Conservation (phyloP, 2,797 vertebrate species). For the Muscicapa striata region DNA sequence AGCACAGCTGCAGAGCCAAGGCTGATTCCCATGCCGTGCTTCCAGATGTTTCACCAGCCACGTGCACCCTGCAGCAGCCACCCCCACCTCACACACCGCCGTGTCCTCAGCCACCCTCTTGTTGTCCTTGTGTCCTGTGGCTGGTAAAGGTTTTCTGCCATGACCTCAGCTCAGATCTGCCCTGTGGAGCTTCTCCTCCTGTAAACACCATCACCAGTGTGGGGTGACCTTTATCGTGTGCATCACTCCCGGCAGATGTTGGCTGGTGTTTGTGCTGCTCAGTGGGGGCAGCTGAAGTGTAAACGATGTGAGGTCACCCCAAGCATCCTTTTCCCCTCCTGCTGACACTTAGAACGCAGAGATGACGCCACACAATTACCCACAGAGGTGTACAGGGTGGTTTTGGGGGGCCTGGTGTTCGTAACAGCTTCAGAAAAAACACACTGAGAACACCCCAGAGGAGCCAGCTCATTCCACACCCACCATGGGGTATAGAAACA, state of each 20-base stretch:
- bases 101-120: neutral
- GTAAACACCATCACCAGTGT: neutral
- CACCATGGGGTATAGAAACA: neutral
- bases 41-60: neutral
- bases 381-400: neutral
- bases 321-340: neutral
- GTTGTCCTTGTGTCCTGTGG: neutral
- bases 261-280: neutral
- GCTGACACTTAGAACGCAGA: neutral
- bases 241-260: neutral
- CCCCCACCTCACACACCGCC: neutral
- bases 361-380: rapidly evolving
- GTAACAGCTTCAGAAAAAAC: neutral
- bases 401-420: neutral
- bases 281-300: neutral
- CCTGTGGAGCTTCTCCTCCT: neutral
- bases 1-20: neutral
- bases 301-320: neutral
- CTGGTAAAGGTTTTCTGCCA: neutral
- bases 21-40: rapidly evolving
- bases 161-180: neutral
- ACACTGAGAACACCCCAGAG: neutral
- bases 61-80: rapidly evolving
- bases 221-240: neutral
- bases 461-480: neutral